Evolutionary conservation across 2,797 vertebrate species (phyloP), one percentile per base, ranked within the genome.

Genomic region (Adrianichthys oophorus): DNA sequence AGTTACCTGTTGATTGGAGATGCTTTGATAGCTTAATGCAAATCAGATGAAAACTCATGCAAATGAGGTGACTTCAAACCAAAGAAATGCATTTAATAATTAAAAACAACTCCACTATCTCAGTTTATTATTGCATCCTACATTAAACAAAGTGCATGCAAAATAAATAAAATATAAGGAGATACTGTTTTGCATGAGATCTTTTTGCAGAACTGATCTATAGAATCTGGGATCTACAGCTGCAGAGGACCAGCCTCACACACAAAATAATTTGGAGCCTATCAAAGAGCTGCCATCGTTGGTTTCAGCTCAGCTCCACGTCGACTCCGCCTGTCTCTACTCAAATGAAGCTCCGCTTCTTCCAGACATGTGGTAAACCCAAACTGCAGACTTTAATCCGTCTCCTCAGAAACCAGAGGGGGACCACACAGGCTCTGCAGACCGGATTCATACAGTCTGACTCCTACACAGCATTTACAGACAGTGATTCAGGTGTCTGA

Each of bases 311-410:
- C 43, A 19, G 62, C 57, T 62, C 47, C 56, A 16, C 44, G 0
- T 45, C 50, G 65, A 52, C 76, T 72, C 76, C 74, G 50, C 80
- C 80, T 41, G 74, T 72, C 72, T 78, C 43, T 21, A 52, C 75
- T 57, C 61, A 58, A 61, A 65, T 58, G 60, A 63, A 61, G 53
- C 70, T 65, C 23, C 10, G 61, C 65, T 70, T 73, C 55, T 68
- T 78, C 69, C 72, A 80, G 80, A 78, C 77, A 3, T 78, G 80
- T 15, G 77, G 80, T 83, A 71, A 83, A 78, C 64, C 74, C 61
- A 51, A 58, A 68, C 7, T 58, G 70, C 65, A 74, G 68, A 72
- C 74, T 72, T 65, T 65, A 74, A 76, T 79, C 76, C 44, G 42
- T 61, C 58, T 48, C 51, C 70, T 14, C 74, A 74, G 70, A 67